Evolutionary conservation across 2,113 vertebrate genomes (phyloP).

Genomic region (Apistogramma diplotaenia): DNA sequence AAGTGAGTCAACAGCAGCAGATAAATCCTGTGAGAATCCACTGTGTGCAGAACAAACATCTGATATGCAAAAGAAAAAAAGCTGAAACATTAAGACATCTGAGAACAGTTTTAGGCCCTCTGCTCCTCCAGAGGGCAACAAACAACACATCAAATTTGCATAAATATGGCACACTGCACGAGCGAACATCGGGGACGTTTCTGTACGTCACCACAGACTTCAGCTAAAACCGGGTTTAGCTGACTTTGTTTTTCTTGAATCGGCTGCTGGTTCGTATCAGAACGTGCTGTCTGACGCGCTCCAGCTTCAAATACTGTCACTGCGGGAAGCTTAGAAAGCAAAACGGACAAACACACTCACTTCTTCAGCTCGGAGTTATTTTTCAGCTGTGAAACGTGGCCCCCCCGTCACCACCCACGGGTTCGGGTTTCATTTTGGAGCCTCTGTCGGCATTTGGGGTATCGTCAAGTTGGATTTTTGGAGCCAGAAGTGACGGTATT

Average conservation of each 20-base stretch:
- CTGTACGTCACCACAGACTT: neutral
- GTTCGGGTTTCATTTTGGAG: neutral
- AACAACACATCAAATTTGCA: too few species aligned
- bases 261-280: rapidly evolving
- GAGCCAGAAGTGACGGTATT: too few species aligned
- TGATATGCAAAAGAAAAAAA: too few species aligned
- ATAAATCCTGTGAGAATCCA: neutral
- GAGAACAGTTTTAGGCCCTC: neutral
- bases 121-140: neutral
- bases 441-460: neutral
- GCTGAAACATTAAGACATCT: neutral
- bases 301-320: neutral
- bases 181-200: neutral
- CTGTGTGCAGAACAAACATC: neutral
- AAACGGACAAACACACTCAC: neutral
- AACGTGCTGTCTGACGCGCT: neutral
- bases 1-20: neutral
- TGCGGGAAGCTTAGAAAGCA: neutral
- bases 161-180: neutral
- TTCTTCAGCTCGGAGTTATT: neutral
- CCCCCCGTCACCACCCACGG: too few species aligned
- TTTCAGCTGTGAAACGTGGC: neutral
- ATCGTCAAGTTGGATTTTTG: too few species aligned
- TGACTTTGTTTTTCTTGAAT: neutral
- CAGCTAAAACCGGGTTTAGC: neutral